These are phyloP conservation scores for Oceanodroma tethys DNA, from an alignment of 2,113 vertebrate species.

Conservation along the genomic window DNA sequence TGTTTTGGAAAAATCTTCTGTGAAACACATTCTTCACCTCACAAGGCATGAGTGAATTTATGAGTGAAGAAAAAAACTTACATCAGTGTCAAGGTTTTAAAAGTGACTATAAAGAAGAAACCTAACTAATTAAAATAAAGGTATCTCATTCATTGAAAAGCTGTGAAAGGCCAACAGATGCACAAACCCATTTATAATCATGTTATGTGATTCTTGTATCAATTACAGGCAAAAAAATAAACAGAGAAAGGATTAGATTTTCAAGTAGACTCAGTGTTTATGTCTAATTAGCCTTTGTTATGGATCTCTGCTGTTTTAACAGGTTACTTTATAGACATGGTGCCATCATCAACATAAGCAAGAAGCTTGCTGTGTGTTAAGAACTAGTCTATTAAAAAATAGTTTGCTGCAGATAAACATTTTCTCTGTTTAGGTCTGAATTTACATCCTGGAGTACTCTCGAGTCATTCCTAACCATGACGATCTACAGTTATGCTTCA, in stretches of 20 bases:
- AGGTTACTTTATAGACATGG: neutral
- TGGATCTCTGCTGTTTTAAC: neutral
- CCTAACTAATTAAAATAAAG: neutral
- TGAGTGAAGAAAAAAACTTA: neutral
- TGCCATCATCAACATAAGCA: neutral
- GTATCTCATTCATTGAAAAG: neutral
- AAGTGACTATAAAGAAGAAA: neutral
- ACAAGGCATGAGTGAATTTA: neutral
- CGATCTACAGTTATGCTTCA: neutral
- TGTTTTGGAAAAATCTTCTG: neutral
- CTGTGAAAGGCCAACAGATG: neutral
- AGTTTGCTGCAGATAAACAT: neutral
- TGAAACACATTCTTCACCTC: neutral
- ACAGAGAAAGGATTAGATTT: neutral
- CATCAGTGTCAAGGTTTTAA: neutral
- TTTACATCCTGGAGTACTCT: neutral
- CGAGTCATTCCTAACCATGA: neutral
- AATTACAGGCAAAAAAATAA: neutral
- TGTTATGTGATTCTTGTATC: neutral
- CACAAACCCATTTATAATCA: neutral
- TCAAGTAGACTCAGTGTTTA: neutral
- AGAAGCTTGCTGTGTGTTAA: neutral
- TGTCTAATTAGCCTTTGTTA: neutral
- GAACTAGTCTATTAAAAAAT: neutral
- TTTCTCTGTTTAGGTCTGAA: neutral